These are phyloP conservation scores for Perca schrenkii DNA, from an alignment of 2,113 vertebrate genomes.

Conservation along the genomic window DNA sequence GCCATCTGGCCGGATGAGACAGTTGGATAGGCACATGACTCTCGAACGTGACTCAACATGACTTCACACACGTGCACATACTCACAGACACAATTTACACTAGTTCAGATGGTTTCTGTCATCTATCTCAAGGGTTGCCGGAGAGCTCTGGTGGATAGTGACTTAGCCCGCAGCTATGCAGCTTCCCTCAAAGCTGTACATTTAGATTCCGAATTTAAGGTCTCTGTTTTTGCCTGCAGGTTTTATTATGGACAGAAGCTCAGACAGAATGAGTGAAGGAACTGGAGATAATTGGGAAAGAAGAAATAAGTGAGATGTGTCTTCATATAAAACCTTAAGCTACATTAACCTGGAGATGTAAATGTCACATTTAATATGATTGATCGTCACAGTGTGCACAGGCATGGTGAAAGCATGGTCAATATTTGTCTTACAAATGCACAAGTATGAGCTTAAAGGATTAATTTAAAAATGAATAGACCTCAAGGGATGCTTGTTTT, in stretches of 20 bases:
- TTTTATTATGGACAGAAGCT: conserved; percentile 44
- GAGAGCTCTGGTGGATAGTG: conserved; percentile 74
- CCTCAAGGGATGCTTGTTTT: too few species aligned
- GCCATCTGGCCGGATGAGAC: conserved; percentile 74
- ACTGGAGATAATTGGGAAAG: background rate
- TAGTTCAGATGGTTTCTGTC: conserved; percentile 55
- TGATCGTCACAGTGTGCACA: too few species aligned
- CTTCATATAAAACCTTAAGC: too few species aligned
- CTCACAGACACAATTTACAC: conserved; percentile 17
- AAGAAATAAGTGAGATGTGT: background rate
- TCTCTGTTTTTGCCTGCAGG: conserved; percentile 30
- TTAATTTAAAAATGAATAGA: too few species aligned
- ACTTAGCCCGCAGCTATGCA: conserved; percentile 54
- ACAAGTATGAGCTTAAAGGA: too few species aligned
- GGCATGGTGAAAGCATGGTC: too few species aligned
- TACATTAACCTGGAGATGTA: too few species aligned
- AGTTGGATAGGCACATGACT: conserved; percentile 35
- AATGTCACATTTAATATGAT: too few species aligned
- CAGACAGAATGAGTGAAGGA: conserved; percentile 21
- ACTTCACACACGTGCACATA: background rate
- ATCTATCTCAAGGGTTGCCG: conserved; percentile 52
- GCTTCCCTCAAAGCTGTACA: conserved; percentile 41
- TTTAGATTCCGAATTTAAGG: conserved; percentile 46
- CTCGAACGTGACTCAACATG: conserved; percentile 22
- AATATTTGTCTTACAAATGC: too few species aligned